Evolutionary conservation across 2,888 invertebrate genomes (phyloP).

Genomic region (Seira ritae): DNA sequence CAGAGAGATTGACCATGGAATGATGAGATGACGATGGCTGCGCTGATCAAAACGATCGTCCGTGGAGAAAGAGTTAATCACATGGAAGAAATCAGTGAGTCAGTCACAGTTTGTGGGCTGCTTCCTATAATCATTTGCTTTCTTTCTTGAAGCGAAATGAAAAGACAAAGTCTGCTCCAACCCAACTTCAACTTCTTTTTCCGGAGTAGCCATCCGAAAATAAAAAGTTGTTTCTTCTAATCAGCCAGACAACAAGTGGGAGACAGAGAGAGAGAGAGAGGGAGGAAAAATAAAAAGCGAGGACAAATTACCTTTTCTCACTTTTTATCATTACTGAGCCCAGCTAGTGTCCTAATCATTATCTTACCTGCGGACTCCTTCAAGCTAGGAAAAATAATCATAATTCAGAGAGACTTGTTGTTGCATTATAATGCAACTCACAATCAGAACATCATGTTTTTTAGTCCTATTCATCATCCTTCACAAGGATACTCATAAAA

Average conservation of each 20-base stretch:
- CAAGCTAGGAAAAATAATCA: too few species aligned
- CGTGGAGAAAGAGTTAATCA: conserved; percentile 65
- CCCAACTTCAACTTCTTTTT: conserved; percentile 14
- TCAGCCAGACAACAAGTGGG: conserved; percentile 2
- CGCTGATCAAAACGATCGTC: conserved; percentile 45
- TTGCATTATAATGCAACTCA: too few species aligned
- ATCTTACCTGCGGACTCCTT: too few species aligned
- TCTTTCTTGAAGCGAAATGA: neutral
- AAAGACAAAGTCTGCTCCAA: conserved; percentile 1
- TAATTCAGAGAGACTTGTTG: too few species aligned
- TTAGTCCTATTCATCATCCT: too few species aligned
- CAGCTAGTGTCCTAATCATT: conserved; percentile 53
- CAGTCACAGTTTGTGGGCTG: conserved; percentile 66
- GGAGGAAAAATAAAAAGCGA: conserved; percentile 9
- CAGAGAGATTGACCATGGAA: too few species aligned
- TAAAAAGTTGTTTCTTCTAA: conserved; percentile 33
- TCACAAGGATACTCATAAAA: too few species aligned
- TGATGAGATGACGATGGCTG: conserved; percentile 54
- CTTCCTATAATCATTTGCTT: neutral
- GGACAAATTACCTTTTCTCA: conserved; percentile 65
- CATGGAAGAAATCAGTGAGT: conserved; percentile 67
- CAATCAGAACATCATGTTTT: too few species aligned
- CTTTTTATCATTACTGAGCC: conserved; percentile 51
- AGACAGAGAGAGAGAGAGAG: conserved; percentile 25
- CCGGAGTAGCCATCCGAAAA: conserved; percentile 45